Evolutionary conservation across 2,113 vertebrate genomes (phyloP).

Genomic region (Gopherus evgoodei): DNA sequence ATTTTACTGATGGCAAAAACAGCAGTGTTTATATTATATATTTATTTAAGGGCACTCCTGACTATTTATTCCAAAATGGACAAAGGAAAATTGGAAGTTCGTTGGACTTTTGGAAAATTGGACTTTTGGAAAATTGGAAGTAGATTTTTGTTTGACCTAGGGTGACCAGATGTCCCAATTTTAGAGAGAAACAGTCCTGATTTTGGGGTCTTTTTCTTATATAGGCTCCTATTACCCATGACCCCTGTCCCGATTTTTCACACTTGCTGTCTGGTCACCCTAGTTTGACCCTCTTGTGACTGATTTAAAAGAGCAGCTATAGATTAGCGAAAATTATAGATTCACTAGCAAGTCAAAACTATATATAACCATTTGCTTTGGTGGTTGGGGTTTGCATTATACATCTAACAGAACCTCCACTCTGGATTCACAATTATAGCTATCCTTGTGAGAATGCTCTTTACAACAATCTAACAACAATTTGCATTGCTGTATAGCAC

Average conservation of each 20-base stretch:
- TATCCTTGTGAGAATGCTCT: background rate
- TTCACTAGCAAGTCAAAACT: rapidly evolving
- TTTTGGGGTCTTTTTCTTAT: too few relatives aligned
- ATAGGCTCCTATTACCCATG: too few relatives aligned
- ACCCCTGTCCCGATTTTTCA: too few relatives aligned
- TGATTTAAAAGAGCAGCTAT: background rate
- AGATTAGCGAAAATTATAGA: background rate
- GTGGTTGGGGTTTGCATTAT: background rate
- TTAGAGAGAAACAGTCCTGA: too few relatives aligned
- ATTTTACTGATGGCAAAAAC: background rate
- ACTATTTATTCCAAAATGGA: slow-evolving; percentile 23
- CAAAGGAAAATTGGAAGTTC: background rate
- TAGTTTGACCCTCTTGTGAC: background rate
- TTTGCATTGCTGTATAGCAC: background rate
- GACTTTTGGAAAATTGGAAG: background rate
- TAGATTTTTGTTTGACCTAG: background rate
- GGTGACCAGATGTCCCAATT: too few relatives aligned
- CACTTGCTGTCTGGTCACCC: too few relatives aligned
- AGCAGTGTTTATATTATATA: slow-evolving; percentile 21
- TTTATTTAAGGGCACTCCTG: background rate
- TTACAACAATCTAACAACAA: background rate
- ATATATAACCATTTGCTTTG: background rate
- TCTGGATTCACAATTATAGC: background rate
- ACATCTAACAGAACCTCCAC: background rate
- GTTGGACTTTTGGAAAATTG: background rate